Percentiles rank a stretch among this genome's conserved stretches.
Conservation (phyloP, 2,113 vertebrate species). For the Charina bottae region DNA sequence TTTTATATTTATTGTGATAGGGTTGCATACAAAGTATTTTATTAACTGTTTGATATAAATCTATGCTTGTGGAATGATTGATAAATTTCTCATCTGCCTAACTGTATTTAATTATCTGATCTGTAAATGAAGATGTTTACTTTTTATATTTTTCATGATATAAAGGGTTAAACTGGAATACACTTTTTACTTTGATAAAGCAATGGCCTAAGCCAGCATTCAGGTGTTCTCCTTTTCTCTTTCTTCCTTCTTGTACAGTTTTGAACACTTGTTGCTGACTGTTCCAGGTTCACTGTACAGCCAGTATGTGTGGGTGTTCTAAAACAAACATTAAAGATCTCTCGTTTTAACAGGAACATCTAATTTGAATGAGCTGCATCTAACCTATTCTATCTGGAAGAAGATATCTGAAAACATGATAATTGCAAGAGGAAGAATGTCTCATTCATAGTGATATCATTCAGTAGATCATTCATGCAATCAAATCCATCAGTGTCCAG, state of each 20-base stretch:
- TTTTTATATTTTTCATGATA: neutral
- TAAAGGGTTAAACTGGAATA: neutral
- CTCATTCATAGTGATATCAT: neutral
- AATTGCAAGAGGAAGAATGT: neutral
- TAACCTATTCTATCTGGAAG: neutral
- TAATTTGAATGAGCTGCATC: slow-evolving; percentile 21
- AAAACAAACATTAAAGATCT: slow-evolving; percentile 5
- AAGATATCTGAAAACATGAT: neutral
- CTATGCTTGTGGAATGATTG: neutral
- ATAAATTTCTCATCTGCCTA: neutral
- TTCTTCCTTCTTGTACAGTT: neutral
- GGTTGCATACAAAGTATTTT: neutral
- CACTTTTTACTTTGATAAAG: neutral
- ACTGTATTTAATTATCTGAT: neutral
- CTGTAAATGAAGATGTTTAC: neutral
- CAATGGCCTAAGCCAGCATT: accelerated
- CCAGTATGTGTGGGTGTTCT: slow-evolving; percentile 14
- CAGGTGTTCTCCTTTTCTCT: neutral
- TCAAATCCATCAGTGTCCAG: neutral
- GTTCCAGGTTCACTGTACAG: slow-evolving; percentile 21
- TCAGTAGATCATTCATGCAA: neutral
- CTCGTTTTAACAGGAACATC: neutral
- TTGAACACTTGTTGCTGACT: neutral
- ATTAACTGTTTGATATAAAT: neutral
- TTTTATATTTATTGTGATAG: neutral